Conservation (phyloP, 2,797 vertebrate species). For the Sphaeramia orbicularis region DNA sequence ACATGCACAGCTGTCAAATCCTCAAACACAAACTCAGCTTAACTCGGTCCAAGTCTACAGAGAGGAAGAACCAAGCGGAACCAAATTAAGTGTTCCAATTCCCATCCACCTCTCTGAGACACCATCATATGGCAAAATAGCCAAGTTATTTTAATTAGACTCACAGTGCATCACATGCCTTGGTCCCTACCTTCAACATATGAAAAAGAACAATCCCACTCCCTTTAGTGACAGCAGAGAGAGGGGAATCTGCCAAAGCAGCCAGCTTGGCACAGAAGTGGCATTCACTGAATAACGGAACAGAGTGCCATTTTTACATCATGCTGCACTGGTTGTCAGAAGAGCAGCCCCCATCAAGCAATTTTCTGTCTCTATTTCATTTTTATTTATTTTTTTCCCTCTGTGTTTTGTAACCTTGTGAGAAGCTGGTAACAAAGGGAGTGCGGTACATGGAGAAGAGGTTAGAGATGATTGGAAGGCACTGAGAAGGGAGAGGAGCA, state of each 20-base stretch:
- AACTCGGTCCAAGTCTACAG: slow-evolving; percentile 55
- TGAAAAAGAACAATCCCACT: slow-evolving; percentile 65
- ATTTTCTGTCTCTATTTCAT: slow-evolving; percentile 45
- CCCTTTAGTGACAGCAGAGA: slow-evolving; percentile 56
- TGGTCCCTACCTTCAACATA: slow-evolving; percentile 66
- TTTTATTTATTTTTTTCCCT: slow-evolving; percentile 33
- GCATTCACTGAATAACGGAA: slow-evolving; percentile 58
- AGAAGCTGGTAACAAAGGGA: slow-evolving; percentile 51
- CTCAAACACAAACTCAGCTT: slow-evolving; percentile 57
- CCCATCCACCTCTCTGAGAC: slow-evolving; percentile 66
- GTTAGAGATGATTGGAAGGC: slow-evolving; percentile 53
- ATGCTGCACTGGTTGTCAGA: slow-evolving; percentile 61
- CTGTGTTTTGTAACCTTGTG: slow-evolving; percentile 49
- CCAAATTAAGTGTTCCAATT: slow-evolving; percentile 75
- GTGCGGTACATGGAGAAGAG: slow-evolving; percentile 25
- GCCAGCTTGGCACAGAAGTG: slow-evolving; percentile 60
- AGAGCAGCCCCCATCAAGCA: slow-evolving; percentile 52
- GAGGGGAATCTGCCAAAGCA: slow-evolving; percentile 62
- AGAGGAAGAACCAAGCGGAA: slow-evolving; percentile 63
- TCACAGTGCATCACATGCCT: slow-evolving; percentile 67
- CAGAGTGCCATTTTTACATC: slow-evolving; percentile 61
- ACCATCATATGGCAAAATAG: slow-evolving; percentile 63
- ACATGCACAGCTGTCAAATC: slow-evolving; percentile 67
- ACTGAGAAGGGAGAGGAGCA: slow-evolving; percentile 20
- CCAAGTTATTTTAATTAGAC: slow-evolving; percentile 80